Conservation (phyloP, 2,888 invertebrate genomes). For the Shargacucullia verbasci region DNA sequence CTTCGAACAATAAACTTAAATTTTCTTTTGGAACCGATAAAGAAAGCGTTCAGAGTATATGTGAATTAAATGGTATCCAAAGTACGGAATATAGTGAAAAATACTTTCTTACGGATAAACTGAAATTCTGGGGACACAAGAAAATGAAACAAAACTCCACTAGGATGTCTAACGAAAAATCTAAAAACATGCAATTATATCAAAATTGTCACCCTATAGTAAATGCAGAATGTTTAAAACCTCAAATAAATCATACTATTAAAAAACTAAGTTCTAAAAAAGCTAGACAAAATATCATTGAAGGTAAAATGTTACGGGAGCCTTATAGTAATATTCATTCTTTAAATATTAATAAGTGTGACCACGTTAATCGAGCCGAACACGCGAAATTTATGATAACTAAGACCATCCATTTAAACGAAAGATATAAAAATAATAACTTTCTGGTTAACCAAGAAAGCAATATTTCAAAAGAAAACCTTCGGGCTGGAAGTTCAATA, state of each 20-base stretch:
- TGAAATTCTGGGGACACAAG: conserved; percentile 1
- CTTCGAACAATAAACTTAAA: background rate
- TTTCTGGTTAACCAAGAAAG: background rate
- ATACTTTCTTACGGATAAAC: background rate
- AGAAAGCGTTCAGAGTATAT: background rate
- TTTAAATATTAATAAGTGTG: background rate
- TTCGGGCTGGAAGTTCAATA: background rate
- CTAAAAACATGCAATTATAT: background rate
- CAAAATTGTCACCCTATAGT: background rate
- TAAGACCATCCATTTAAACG: conserved; percentile 9
- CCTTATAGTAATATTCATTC: background rate
- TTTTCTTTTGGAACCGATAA: background rate
- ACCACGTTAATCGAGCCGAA: background rate
- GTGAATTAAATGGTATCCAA: background rate
- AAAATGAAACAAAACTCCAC: background rate
- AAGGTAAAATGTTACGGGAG: background rate
- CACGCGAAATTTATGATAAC: background rate
- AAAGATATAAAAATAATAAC: background rate
- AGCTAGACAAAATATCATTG: background rate
- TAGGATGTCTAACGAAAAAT: background rate
- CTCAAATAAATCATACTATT: background rate
- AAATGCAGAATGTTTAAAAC: background rate
- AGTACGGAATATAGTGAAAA: background rate
- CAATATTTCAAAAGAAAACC: background rate
- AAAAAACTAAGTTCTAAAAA: background rate